Percentiles rank a stretch among this genome's conserved stretches.
These are phyloP conservation scores for Tachina lurida DNA, from an alignment of 2,888 invertebrate species.

Conservation along the genomic window DNA sequence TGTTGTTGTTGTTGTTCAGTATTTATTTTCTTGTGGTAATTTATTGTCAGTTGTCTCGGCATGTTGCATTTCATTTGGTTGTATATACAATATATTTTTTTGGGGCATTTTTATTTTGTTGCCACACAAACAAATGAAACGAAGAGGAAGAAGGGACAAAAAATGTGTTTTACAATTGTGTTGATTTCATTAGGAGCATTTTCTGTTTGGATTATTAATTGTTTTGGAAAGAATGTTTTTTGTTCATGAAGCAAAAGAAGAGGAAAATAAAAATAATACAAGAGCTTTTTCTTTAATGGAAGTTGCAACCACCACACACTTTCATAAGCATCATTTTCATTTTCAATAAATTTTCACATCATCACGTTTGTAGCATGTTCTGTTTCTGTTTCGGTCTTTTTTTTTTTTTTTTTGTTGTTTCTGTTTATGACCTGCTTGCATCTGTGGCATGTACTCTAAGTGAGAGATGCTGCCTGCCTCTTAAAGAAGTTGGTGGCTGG, in stretches of 20 bases:
- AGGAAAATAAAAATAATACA: background rate
- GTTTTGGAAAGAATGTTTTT: constrained; percentile 51
- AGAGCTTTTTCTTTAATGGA: constrained; percentile 7
- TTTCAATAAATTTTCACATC: constrained; percentile 57
- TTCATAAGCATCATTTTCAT: constrained; percentile 48
- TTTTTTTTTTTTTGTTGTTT: background rate
- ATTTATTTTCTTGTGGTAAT: constrained; percentile 62
- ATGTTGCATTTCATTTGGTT: constrained; percentile 67
- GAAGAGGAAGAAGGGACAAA: background rate
- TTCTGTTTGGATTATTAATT: constrained; percentile 61
- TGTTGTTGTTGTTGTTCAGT: constrained; percentile 12
- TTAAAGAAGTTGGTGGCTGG: constrained; percentile 6
- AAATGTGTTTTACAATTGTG: constrained; percentile 66
- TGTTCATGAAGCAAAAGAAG: background rate
- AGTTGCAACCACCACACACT: constrained; percentile 31
- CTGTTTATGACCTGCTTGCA: constrained; percentile 32
- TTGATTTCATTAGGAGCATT: constrained; percentile 70
- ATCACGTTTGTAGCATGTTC: constrained; percentile 56
- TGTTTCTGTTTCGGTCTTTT: constrained; percentile 11
- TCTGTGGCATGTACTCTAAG: constrained; percentile 14
- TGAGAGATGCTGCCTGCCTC: background rate
- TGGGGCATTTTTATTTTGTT: constrained; percentile 19
- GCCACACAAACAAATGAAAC: constrained; percentile 15
- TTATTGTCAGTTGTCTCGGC: constrained; percentile 71
- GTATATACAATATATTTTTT: constrained; percentile 13